These are phyloP conservation scores for Arenicola marina DNA, from an alignment of 2,888 invertebrate genomes.

Conservation along the genomic window DNA sequence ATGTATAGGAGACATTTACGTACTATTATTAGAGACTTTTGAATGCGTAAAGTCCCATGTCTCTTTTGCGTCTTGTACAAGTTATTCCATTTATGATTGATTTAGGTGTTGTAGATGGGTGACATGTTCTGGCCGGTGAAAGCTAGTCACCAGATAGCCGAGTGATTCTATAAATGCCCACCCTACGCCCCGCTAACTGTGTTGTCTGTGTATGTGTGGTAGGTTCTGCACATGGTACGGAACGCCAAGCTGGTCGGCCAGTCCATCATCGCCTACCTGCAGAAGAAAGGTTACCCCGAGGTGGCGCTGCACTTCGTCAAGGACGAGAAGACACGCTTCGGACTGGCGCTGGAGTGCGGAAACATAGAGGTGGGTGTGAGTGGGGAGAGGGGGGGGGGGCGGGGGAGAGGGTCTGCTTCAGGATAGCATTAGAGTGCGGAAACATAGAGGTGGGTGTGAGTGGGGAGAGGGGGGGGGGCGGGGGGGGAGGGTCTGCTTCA, in stretches of 20 bases:
- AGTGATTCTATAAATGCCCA: too few relatives aligned
- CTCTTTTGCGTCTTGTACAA: too few relatives aligned
- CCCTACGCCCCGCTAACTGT: not conserved
- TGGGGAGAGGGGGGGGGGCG: too few relatives aligned
- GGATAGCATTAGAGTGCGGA: conserved; percentile 94
- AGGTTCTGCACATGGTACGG: conserved; percentile 83
- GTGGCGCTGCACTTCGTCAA: conserved; percentile 99
- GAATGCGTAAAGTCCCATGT: too few relatives aligned
- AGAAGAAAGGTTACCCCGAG: conserved; percentile 99
- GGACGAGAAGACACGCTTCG: conserved; percentile 95
- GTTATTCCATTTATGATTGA: too few relatives aligned
- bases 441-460: conserved; percentile 84
- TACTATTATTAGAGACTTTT: too few relatives aligned
- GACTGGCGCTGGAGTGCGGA: conserved; percentile 94
- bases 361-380: conserved; percentile 84
- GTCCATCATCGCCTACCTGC: conserved; percentile 97
- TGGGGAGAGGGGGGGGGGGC: too few relatives aligned
- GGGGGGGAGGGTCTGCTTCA: conserved; percentile 95
- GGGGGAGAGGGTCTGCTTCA: conserved; percentile 95
- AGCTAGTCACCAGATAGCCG: too few relatives aligned
- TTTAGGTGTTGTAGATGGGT: too few relatives aligned
- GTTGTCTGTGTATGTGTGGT: not conserved
- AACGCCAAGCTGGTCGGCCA: conserved; percentile 97
- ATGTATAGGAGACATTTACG: too few relatives aligned
- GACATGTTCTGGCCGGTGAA: too few relatives aligned